Evolutionary conservation across 2,797 vertebrate genomes (phyloP).

Genomic region (Premnoplex brunnescens): DNA sequence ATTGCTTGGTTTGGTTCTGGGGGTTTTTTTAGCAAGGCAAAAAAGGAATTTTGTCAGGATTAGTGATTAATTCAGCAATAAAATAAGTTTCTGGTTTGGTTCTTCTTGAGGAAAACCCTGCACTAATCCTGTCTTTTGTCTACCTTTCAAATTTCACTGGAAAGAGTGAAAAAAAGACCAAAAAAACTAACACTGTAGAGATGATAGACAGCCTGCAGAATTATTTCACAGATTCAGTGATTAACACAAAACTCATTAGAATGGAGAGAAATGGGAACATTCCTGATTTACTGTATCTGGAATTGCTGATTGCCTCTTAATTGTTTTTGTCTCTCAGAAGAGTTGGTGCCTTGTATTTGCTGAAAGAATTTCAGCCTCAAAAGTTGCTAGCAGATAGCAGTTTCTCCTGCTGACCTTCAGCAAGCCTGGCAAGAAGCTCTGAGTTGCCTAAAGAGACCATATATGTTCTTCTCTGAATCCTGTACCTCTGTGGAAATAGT

Average conservation of each 20-base stretch:
- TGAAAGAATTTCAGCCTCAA: not conserved
- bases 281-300: not conserved
- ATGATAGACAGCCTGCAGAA: not conserved
- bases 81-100: not conserved
- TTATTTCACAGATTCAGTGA: not conserved
- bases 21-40: not conserved
- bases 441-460: not conserved
- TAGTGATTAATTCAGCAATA: not conserved
- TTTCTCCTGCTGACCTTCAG: not conserved
- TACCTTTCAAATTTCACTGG: not conserved
- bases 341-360: not conserved
- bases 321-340: not conserved
- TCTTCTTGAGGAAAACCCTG: not conserved
- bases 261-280: not conserved
- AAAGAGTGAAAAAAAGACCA: not conserved
- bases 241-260: not conserved
- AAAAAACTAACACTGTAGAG: accelerated
- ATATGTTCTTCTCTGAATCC: not conserved
- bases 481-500: not conserved
- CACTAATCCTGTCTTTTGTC: not conserved
- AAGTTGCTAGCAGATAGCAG: not conserved
- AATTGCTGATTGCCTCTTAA: not conserved
- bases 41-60: not conserved
- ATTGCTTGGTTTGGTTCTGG: not conserved
- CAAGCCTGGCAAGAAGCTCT: not conserved